Evolutionary conservation across 1,140 invertebrate genomes (phyloP).

Genomic region (Hydropsyche tenuis): DNA sequence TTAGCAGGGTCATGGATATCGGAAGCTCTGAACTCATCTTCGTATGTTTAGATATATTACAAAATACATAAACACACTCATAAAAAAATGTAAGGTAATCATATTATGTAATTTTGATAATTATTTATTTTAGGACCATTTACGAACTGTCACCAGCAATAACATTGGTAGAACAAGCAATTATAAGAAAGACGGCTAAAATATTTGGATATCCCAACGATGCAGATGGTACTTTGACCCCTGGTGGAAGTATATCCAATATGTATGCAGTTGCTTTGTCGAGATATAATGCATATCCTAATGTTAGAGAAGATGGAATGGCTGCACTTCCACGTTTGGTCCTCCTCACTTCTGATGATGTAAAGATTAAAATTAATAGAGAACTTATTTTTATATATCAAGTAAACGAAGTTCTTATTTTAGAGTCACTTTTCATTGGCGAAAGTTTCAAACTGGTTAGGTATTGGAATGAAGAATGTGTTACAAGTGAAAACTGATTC

Average conservation of each 20-base stretch:
- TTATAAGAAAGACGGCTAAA: conserved; percentile 67
- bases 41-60: conserved; percentile 70
- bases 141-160: conserved; percentile 81
- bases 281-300: conserved; percentile 74
- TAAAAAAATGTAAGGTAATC: no score
- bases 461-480: conserved; percentile 76
- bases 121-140: conserved; percentile 50
- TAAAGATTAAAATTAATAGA: conserved; percentile 48
- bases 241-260: conserved; percentile 89
- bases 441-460: conserved; percentile 81
- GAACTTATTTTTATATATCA: background rate
- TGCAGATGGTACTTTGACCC: conserved; percentile 76
- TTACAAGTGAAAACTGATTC: conserved; percentile 63
- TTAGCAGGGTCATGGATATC: conserved; percentile 76
- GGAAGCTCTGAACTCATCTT: conserved; percentile 79
- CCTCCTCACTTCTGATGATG: conserved; percentile 78
- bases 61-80: no score
- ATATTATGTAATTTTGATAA: background rate
- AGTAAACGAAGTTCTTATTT: no score
- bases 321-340: conserved; percentile 66
- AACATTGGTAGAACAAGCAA: conserved; percentile 72
- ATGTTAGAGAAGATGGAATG: conserved; percentile 75
- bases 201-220: conserved; percentile 70
- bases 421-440: conserved; percentile 89
- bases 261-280: conserved; percentile 81